These are phyloP conservation scores for Punctoribates punctum DNA, from an alignment of 2,888 invertebrate genomes.

Conservation along the genomic window DNA sequence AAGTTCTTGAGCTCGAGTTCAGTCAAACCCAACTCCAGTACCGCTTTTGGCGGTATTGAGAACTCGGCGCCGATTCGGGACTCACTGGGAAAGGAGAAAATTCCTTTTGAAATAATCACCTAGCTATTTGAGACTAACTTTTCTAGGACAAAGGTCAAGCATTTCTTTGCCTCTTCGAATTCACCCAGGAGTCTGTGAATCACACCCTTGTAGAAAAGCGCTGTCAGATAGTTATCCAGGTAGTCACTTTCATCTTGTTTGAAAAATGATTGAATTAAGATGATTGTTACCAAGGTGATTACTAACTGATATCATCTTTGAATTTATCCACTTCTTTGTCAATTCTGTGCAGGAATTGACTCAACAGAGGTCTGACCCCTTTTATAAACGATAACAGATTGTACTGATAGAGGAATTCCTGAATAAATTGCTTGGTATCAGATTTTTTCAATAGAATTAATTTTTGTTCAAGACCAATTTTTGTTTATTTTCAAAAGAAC, in stretches of 20 bases:
- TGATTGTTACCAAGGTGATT: background rate
- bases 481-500: no score
- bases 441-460: no score
- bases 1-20: constrained; percentile 18
- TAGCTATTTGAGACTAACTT: background rate
- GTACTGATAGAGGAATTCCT: background rate
- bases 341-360: background rate
- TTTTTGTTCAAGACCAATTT: no score
- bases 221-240: constrained; percentile 1
- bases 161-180: background rate
- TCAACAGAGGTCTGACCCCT: background rate
- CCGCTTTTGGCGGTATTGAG: constrained; percentile 40
- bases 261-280: background rate
- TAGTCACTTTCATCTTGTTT: background rate
- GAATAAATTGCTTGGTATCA: no score
- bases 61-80: constrained; percentile 33
- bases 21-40: constrained; percentile 43
- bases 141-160: background rate
- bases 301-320: background rate
- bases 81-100: background rate
- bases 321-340: background rate
- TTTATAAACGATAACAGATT: background rate
- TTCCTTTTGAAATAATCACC: no score
- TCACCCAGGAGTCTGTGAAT: background rate
- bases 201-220: constrained; percentile 11